These are phyloP conservation scores for Enteromius thamalakanensis DNA, from an alignment of 2,797 vertebrate species.

Conservation along the genomic window DNA sequence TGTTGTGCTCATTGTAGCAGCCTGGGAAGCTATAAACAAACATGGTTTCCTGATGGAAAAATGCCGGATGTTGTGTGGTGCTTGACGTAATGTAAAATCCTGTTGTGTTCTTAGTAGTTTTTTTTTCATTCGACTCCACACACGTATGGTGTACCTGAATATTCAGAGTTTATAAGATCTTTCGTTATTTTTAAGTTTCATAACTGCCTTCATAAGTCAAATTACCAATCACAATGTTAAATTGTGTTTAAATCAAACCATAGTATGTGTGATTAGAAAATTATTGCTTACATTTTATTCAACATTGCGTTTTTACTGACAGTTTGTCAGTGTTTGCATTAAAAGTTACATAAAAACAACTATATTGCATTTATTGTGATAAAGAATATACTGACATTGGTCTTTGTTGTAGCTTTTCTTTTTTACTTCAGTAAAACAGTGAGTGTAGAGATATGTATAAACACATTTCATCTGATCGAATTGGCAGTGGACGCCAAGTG, in stretches of 20 bases:
- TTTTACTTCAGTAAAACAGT: neutral
- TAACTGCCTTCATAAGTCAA: neutral
- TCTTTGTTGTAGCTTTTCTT: neutral
- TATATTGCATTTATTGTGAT: neutral
- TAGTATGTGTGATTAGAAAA: neutral
- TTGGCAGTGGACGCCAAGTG: neutral
- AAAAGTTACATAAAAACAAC: neutral
- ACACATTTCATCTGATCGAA: neutral
- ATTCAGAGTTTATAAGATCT: neutral
- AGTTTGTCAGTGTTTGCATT: neutral
- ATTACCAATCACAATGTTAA: neutral
- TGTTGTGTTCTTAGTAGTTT: neutral
- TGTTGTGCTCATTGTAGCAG: neutral
- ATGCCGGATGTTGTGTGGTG: neutral
- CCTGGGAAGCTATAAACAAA: conserved; percentile 2
- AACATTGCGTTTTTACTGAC: neutral
- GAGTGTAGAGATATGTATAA: conserved; percentile 8
- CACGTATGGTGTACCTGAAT: neutral
- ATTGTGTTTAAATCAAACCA: neutral
- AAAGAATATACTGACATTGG: too few species aligned
- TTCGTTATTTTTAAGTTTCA: neutral
- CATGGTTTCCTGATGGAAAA: neutral
- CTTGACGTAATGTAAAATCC: neutral
- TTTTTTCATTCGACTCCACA: neutral
- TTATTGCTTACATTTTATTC: neutral